Conservation (phyloP, 2,113 vertebrate species). For the Charina bottae region DNA sequence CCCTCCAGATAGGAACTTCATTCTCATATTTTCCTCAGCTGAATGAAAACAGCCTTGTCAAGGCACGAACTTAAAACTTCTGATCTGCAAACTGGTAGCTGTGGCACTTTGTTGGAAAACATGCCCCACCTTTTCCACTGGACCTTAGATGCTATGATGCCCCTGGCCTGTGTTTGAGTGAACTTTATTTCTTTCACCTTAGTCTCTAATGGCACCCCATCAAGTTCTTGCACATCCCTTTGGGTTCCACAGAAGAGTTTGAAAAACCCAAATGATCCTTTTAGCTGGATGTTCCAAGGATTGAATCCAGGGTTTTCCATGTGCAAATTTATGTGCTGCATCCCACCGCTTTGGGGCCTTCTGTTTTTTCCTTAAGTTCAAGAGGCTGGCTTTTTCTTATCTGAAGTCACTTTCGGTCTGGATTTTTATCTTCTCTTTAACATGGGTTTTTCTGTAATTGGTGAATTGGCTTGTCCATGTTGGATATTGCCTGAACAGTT, state of each 20-base stretch:
- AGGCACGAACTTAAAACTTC: background rate
- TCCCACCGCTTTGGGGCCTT: background rate
- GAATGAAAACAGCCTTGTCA: background rate
- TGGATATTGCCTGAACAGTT: background rate
- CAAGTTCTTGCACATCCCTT: background rate
- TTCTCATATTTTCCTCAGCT: background rate
- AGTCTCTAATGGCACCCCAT: background rate
- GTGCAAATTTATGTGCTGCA: background rate
- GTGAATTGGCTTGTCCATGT: background rate
- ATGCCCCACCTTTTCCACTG: background rate
- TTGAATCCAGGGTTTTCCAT: background rate
- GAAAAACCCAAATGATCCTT: background rate
- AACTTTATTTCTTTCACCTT: background rate
- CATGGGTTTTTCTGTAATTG: background rate
- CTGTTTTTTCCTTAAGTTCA: background rate
- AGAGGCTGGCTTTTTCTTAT: background rate
- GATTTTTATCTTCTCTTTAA: background rate
- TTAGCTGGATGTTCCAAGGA: background rate
- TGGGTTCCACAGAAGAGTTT: background rate
- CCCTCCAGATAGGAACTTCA: background rate
- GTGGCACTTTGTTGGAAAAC: background rate
- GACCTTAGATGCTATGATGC: background rate
- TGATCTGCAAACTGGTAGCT: background rate
- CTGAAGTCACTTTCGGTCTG: background rate
- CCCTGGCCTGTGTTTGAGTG: background rate